phyloP scores from a whole-genome alignment of 2,113 vertebrate genomes.

The Ceratotherium simum region DNA sequence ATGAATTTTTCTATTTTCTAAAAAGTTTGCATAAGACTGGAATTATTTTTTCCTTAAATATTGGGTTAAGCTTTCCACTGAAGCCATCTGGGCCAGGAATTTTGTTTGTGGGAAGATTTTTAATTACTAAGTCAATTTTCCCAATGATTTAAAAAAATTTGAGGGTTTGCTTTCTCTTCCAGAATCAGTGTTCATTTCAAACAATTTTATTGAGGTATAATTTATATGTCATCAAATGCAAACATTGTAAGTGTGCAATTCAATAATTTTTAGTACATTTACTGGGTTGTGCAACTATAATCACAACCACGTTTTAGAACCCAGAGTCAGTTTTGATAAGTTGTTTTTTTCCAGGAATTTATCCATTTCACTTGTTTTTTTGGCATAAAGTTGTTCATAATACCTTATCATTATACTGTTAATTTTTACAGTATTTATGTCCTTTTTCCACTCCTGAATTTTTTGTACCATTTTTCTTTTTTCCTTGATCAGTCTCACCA shows the following conservation, averaged over 20 bases:
- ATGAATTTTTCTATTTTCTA: not conserved
- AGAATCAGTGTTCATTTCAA: not conserved
- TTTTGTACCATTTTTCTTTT: not conserved
- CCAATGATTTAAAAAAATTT: not conserved
- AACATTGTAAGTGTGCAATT: not conserved
- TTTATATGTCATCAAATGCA: not conserved
- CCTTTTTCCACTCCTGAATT: not conserved
- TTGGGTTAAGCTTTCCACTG: not conserved
- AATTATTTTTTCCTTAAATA: not conserved
- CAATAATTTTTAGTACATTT: not conserved
- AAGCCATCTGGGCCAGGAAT: not conserved
- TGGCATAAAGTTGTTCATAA: not conserved
- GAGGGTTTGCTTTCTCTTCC: not conserved
- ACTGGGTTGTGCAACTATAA: not conserved
- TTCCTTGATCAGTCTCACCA: not conserved
- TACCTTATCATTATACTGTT: not conserved
- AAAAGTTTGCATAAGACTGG: not conserved
- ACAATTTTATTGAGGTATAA: not conserved
- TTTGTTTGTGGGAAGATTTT: not conserved
- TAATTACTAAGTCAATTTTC: not conserved
- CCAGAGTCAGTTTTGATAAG: not conserved
- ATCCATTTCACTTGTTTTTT: not conserved
- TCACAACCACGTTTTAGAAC: not conserved
- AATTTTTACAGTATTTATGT: not conserved
- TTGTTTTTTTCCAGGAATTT: not conserved